phyloP scores from a whole-genome alignment of 2,113 vertebrate species.

The Oncorhynchus nerka region DNA sequence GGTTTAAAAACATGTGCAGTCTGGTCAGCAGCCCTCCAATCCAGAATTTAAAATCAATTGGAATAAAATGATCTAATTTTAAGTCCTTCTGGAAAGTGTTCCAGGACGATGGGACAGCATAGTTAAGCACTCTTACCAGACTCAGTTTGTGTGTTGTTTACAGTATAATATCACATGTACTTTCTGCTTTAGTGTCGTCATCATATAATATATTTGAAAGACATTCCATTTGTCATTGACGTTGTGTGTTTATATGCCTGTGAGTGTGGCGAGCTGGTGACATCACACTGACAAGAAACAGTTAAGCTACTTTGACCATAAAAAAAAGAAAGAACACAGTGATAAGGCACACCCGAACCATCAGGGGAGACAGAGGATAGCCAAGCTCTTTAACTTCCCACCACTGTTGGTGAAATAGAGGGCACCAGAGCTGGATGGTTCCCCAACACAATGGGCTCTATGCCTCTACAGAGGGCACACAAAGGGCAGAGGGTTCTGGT shows the following conservation, averaged over 20 bases:
- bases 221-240: too few relatives aligned
- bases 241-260: too few relatives aligned
- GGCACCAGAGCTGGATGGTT: constrained; percentile 57
- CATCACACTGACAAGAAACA: too few relatives aligned
- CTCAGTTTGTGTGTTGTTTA: not conserved
- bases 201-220: not conserved
- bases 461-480: constrained; percentile 53
- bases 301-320: not conserved
- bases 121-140: not conserved
- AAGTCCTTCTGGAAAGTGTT: too few relatives aligned
- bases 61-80: too few relatives aligned
- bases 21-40: not conserved
- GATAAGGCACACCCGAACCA: constrained; percentile 13
- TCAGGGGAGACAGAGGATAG: constrained; percentile 20
- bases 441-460: constrained; percentile 62
- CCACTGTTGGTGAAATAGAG: constrained; percentile 29
- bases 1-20: not conserved
- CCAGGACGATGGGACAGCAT: too few relatives aligned
- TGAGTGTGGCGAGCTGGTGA: too few relatives aligned
- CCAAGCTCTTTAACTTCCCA: constrained; percentile 49
- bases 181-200: not conserved
- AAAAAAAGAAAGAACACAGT: not conserved
- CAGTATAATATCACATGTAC: not conserved
- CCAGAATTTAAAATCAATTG: too few relatives aligned
- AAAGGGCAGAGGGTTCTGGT: constrained; percentile 63